Base-by-base conservation (phyloP, 2,113 vertebrate species). In the Phalacrocorax aristotelis region DNA sequence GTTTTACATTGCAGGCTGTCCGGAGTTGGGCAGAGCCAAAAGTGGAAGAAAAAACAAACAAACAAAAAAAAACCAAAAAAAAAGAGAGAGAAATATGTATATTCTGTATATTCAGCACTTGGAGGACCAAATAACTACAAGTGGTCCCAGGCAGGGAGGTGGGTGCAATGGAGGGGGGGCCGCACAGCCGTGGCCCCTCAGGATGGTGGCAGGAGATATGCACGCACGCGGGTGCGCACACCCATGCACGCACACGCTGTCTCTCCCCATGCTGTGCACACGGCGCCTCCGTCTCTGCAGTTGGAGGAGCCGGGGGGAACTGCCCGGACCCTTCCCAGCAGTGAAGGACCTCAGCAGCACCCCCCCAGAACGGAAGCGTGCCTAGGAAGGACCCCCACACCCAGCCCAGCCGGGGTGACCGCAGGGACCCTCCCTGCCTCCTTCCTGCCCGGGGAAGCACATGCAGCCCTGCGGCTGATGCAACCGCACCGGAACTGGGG, bases 1-100 rank as follows among this genome's bases (percentile, higher is more conserved):
- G 95, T 96, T 95, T 96, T 96, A 95, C 96, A 96, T 96, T 95
- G 95, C 95, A 96, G 95, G 95, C 96, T 96, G 96, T 94, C 95
- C 15, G 36, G 87, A 85, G 87, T 49, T 49, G 87, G 93, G 81
- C 87, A 96, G 81, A 84, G 77, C 69, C 89, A 95, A 71, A 87
- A 92, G 71, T 12, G 60, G 42, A 86, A 21, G 6, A 0, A 0
- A 7, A 5, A 36, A 23, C 22, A 16, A 16, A 26, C 38, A 38
- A 38, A 38, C 38, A 38, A 38, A 38, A 15, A 26, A 48, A 26
- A 22, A 6, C 11, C 5, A 3, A 15, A 4, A 20, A 42, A 79
- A 42, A 36, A 26, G 23, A 34, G 29, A 81, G 20, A 88, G 8
- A 92, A 91, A 77, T 46, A 78, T 30, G 80, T 81, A 89, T 95